Percentiles rank a stretch among this genome's conserved stretches.
phyloP scores from a whole-genome alignment of 2,888 invertebrate genomes.

The Meandrusa payeni region DNA sequence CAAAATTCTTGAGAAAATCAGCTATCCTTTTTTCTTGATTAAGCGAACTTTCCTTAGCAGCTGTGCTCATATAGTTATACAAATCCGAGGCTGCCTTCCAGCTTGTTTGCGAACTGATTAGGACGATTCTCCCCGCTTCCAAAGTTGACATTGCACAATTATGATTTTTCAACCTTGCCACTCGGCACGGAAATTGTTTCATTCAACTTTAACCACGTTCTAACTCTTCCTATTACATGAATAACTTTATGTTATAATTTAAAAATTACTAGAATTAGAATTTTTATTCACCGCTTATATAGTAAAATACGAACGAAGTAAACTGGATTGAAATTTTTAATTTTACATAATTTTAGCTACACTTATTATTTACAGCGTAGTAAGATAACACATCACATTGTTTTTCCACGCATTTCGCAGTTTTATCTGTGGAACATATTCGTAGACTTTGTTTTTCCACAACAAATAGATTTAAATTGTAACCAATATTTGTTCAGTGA shows the following conservation, averaged over 20 bases:
- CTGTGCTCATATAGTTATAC: slow-evolving; percentile 60
- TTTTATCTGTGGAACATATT: slow-evolving; percentile 6
- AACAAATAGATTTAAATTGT: slow-evolving; percentile 12
- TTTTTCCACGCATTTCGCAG: slow-evolving; percentile 4
- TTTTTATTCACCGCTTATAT: too few relatives aligned
- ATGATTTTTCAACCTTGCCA: slow-evolving; percentile 65
- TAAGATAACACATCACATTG: too few relatives aligned
- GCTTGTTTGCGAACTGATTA: slow-evolving; percentile 73
- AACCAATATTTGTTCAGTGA: slow-evolving; percentile 9
- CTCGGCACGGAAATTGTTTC: slow-evolving; percentile 54
- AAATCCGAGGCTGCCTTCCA: slow-evolving; percentile 55
- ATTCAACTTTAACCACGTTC: too few relatives aligned
- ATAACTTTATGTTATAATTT: too few relatives aligned
- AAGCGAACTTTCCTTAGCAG: slow-evolving; percentile 50
- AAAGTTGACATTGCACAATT: slow-evolving; percentile 75
- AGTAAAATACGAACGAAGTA: too few relatives aligned
- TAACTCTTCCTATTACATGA: too few relatives aligned
- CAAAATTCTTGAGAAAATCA: slow-evolving; percentile 35
- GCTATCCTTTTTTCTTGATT: slow-evolving; percentile 53
- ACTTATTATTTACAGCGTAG: too few relatives aligned
- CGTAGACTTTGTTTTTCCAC: slow-evolving; percentile 11
- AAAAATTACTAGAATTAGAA: too few relatives aligned
- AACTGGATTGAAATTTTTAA: too few relatives aligned
- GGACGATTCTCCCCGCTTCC: slow-evolving; percentile 62
- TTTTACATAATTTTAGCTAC: too few relatives aligned